A percentile compares a stretch with the other conserved stretches of the same genome.
These are phyloP conservation scores for Volucella zonaria DNA, from an alignment of 2,888 invertebrate species.

Conservation along the genomic window DNA sequence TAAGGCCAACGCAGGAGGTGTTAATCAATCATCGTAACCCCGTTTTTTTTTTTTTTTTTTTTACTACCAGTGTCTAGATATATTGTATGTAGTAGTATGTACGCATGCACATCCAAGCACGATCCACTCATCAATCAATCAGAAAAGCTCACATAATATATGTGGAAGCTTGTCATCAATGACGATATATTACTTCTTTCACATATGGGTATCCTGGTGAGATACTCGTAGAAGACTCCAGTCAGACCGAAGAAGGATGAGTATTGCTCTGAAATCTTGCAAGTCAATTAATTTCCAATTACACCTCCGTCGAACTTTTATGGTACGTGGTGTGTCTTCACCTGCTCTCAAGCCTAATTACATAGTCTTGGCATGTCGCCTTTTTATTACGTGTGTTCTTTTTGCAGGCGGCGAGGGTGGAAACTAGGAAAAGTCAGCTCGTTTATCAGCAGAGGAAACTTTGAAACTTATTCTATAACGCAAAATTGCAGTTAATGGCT, in stretches of 20 bases:
- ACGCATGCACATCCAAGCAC: background rate
- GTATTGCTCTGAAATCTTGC: constrained; percentile 15
- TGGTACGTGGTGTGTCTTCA: background rate
- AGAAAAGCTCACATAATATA: constrained; percentile 42
- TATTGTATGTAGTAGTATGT: no score
- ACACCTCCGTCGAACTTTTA: constrained; percentile 19
- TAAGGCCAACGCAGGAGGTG: constrained; percentile 19
- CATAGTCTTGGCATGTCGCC: constrained; percentile 14
- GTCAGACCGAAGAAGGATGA: background rate
- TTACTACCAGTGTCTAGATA: background rate
- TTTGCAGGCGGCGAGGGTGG: background rate
- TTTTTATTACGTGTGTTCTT: background rate
- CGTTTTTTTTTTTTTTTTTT: background rate
- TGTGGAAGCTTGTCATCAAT: constrained; percentile 42
- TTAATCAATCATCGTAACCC: constrained; percentile 40
- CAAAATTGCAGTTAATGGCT: constrained; percentile 56
- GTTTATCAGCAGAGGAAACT: constrained; percentile 10
- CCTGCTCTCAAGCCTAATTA: constrained; percentile 13
- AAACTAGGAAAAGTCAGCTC: background rate
- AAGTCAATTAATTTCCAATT: constrained; percentile 61
- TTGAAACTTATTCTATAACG: constrained; percentile 59
- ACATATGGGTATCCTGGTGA: background rate
- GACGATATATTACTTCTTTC: constrained; percentile 13
- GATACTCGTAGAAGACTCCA: background rate
- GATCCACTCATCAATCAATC: constrained; percentile 62